Percentiles rank a stretch among this genome's conserved stretches.
Evolutionary conservation across 2,888 invertebrate species (phyloP).

Genomic region (Nowickia ferox): DNA sequence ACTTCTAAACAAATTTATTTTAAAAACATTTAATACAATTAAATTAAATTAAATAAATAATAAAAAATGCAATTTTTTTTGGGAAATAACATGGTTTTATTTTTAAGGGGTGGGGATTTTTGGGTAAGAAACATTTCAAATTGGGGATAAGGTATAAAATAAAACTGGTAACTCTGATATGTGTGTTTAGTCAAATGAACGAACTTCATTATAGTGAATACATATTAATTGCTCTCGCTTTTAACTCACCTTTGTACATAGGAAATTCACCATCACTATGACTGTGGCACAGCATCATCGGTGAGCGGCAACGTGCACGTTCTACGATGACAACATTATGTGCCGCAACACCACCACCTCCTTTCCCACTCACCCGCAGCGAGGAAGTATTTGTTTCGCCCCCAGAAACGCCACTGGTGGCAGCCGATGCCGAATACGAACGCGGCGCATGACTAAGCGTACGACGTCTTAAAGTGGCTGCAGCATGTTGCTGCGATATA

Average conservation of each 20-base stretch:
- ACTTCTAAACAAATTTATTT: too few relatives aligned
- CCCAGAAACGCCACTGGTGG: conserved; percentile 52
- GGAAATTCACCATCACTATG: conserved; percentile 94
- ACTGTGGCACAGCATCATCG: conserved; percentile 93
- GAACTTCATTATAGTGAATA: too few relatives aligned
- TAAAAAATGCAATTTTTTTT: too few relatives aligned
- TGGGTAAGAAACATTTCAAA: too few relatives aligned
- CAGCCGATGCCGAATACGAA: conserved; percentile 79
- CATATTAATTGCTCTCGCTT: neutral
- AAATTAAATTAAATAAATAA: too few relatives aligned
- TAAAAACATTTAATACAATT: too few relatives aligned
- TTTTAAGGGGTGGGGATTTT: too few relatives aligned
- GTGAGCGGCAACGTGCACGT: conserved; percentile 87
- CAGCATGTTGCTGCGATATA: conserved; percentile 74
- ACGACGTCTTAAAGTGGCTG: conserved; percentile 78
- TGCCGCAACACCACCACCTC: conserved; percentile 26
- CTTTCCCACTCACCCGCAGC: conserved; percentile 51
- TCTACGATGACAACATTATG: conserved; percentile 75
- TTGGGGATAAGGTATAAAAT: too few relatives aligned
- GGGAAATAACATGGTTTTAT: too few relatives aligned
- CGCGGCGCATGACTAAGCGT: conserved; percentile 80
- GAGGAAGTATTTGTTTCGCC: conserved; percentile 45
- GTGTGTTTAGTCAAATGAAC: too few relatives aligned
- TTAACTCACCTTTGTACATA: conserved; percentile 88
- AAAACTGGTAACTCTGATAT: too few relatives aligned